Evolutionary conservation across 2,113 vertebrate species (phyloP).

Genomic region (Chunga burmeisteri): DNA sequence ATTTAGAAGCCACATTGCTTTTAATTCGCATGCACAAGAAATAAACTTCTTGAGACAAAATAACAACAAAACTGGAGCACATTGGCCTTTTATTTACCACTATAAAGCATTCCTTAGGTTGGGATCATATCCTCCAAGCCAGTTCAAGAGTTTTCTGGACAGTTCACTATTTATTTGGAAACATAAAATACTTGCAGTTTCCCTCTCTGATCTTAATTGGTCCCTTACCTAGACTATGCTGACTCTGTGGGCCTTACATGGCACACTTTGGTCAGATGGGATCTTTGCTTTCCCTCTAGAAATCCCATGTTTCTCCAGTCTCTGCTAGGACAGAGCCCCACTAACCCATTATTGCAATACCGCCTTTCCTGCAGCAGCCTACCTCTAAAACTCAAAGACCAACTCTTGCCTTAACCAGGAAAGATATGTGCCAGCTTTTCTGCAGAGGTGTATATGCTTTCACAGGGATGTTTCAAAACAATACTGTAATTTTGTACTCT

Average conservation of each 20-base stretch:
- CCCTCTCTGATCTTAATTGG: neutral
- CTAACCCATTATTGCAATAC: neutral
- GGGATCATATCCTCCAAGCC: neutral
- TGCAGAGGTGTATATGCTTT: neutral
- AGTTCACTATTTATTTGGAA: conserved; percentile 20
- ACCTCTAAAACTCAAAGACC: neutral
- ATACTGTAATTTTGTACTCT: neutral
- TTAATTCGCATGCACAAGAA: neutral
- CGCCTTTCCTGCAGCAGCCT: neutral
- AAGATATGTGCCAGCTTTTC: neutral
- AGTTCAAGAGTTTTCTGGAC: neutral
- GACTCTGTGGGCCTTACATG: neutral
- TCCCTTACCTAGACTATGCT: neutral
- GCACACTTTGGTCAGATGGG: neutral
- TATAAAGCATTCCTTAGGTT: neutral
- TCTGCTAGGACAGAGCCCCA: neutral
- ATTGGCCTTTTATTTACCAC: neutral
- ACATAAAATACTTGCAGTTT: neutral
- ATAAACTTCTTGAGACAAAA: neutral
- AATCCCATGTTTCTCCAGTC: neutral
- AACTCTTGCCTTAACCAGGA: neutral
- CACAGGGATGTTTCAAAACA: neutral
- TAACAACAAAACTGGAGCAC: neutral
- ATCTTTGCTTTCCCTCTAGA: neutral
- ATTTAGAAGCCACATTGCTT: neutral